Percentiles rank a stretch among this genome's conserved stretches.
Evolutionary conservation across 2,888 invertebrate species (phyloP).

Genomic region (Troides helena): DNA sequence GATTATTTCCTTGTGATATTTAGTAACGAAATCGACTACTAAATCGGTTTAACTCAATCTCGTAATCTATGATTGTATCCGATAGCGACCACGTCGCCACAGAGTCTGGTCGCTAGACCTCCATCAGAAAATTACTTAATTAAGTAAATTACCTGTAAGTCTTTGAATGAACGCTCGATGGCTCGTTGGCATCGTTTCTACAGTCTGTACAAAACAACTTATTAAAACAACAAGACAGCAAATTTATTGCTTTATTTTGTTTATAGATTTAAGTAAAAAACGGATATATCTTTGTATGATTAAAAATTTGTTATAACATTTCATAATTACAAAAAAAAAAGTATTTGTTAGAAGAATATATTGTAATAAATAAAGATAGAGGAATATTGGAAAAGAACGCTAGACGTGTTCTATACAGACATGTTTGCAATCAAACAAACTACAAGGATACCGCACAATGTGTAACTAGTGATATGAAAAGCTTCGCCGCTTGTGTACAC

Average conservation of each 20-base stretch:
- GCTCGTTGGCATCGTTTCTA: constrained; percentile 3
- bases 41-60: background rate
- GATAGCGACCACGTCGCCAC: constrained; percentile 17
- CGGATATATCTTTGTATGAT: background rate
- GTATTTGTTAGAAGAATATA: background rate
- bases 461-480: background rate
- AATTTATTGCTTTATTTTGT: no score
- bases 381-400: background rate
- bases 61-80: constrained; percentile 4
- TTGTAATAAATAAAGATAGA: no score
- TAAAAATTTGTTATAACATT: background rate
- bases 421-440: background rate
- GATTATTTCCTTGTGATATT: background rate
- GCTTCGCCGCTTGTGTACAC: constrained; percentile 1
- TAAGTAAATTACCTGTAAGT: constrained; percentile 28
- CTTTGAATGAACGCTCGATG: constrained; percentile 16
- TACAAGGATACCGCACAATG: background rate
- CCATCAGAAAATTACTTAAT: constrained; percentile 25
- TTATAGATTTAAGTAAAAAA: background rate
- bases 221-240: no score
- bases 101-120: constrained; percentile 17
- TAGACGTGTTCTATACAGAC: background rate
- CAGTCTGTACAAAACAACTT: no score
- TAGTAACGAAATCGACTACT: background rate
- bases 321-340: background rate